Evolutionary conservation across 2,888 invertebrate genomes (phyloP).

Genomic region (Dendrolimus pini): DNA sequence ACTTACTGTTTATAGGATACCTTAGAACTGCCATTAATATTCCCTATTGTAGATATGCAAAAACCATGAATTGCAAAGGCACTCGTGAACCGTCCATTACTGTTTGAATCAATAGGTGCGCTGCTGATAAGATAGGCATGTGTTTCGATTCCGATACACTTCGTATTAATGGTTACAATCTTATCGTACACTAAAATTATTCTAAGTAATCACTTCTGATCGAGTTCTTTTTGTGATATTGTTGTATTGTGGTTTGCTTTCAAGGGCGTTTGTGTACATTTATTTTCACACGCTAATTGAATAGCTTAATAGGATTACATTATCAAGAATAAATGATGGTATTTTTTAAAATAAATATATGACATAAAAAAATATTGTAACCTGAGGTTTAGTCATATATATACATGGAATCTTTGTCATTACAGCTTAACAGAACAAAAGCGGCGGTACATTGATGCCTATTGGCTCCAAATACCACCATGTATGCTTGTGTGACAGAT

Average conservation of each 20-base stretch:
- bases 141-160: conserved; percentile 30
- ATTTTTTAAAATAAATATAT: too few species aligned
- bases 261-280: background rate
- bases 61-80: conserved; percentile 31
- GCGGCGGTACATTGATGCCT: too few species aligned
- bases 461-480: too few species aligned
- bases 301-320: too few species aligned
- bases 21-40: conserved; percentile 15
- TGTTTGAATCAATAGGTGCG: conserved; percentile 49
- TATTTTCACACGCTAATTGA: background rate
- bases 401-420: too few species aligned
- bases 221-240: background rate
- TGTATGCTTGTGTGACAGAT: too few species aligned
- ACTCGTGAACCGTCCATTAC: conserved; percentile 35
- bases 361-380: too few species aligned
- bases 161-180: conserved; percentile 44
- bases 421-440: too few species aligned
- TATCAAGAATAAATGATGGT: too few species aligned
- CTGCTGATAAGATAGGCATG: conserved; percentile 52
- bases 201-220: conserved; percentile 22
- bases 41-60: conserved; percentile 16
- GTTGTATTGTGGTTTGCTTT: background rate
- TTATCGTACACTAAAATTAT: conserved; percentile 48
- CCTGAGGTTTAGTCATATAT: too few species aligned
- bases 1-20: conserved; percentile 22